Evolutionary conservation across 1,140 invertebrate species (phyloP).

Genomic region (Papilio aristodemus): DNA sequence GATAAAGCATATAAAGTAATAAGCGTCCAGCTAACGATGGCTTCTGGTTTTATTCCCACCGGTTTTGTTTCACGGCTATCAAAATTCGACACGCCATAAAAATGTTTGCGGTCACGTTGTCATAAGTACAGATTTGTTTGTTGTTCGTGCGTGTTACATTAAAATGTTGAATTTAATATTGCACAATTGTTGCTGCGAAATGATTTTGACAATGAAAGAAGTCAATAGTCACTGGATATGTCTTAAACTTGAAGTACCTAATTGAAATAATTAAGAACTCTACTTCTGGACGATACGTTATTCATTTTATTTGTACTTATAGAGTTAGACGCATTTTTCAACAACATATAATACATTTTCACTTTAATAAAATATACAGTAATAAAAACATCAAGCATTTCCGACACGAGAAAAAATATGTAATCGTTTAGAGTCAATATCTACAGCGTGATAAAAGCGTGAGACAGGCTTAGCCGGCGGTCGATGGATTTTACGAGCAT

Average conservation of each 20-base stretch:
- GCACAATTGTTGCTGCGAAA: neutral
- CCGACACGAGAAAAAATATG: constrained; percentile 2
- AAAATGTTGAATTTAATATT: constrained; percentile 28
- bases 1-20: constrained; percentile 5
- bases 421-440: constrained; percentile 15
- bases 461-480: constrained; percentile 6
- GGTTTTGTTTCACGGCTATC: constrained; percentile 49
- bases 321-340: too few species aligned
- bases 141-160: constrained; percentile 48
- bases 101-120: constrained; percentile 49
- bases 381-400: constrained; percentile 15
- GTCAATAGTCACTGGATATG: constrained; percentile 33
- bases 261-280: too few species aligned
- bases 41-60: constrained; percentile 29
- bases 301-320: too few species aligned
- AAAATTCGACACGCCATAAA: constrained; percentile 53
- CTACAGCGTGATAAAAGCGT: constrained; percentile 15
- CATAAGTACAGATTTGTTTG: constrained; percentile 41
- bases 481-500: constrained; percentile 14
- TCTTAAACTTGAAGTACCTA: neutral
- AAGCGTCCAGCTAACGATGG: constrained; percentile 4
- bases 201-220: neutral
- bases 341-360: neutral
- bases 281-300: too few species aligned
- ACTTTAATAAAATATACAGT: neutral